phyloP scores from a whole-genome alignment of 1,140 invertebrate species.

The Drosophila burlai region DNA sequence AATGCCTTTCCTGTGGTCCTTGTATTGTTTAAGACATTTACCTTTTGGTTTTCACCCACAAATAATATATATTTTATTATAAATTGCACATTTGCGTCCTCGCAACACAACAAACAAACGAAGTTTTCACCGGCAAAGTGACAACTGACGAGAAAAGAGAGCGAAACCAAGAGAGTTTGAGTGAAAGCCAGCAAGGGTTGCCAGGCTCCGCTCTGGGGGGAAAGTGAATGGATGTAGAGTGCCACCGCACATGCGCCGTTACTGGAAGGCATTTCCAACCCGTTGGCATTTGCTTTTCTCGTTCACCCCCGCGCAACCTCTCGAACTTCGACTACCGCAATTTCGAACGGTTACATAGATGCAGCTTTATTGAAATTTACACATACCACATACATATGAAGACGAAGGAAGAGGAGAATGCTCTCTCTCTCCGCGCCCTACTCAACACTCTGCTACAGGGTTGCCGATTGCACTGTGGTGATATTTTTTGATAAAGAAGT shows the following conservation, averaged over 20 bases:
- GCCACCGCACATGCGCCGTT: slow-evolving; percentile 59
- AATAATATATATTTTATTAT: slow-evolving; percentile 5
- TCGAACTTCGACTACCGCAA: slow-evolving; percentile 53
- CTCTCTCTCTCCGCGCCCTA: slow-evolving; percentile 12
- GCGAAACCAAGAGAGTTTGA: slow-evolving; percentile 7
- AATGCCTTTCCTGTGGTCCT: not conserved
- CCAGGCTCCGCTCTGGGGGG: not conserved
- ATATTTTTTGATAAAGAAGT: not conserved
- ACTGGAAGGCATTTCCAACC: slow-evolving; percentile 59
- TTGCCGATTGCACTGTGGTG: slow-evolving; percentile 5
- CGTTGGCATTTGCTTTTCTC: slow-evolving; percentile 61
- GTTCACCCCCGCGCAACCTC: slow-evolving; percentile 19
- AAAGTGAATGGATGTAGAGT: slow-evolving; percentile 8
- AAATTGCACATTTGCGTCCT: slow-evolving; percentile 21
- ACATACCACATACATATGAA: slow-evolving; percentile 23
- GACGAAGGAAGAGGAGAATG: slow-evolving; percentile 1
- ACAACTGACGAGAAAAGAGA: slow-evolving; percentile 55
- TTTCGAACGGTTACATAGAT: slow-evolving; percentile 46
- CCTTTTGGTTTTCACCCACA: slow-evolving; percentile 25
- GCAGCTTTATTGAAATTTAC: slow-evolving; percentile 59
- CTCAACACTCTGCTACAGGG: slow-evolving; percentile 23
- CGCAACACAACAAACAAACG: slow-evolving; percentile 63
- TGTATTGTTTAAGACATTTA: slow-evolving; percentile 22
- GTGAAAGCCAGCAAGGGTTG: slow-evolving; percentile 42
- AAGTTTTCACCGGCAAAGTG: slow-evolving; percentile 72